phyloP scores from a whole-genome alignment of 2,888 invertebrate genomes.

The Pantelozetes paolii region DNA sequence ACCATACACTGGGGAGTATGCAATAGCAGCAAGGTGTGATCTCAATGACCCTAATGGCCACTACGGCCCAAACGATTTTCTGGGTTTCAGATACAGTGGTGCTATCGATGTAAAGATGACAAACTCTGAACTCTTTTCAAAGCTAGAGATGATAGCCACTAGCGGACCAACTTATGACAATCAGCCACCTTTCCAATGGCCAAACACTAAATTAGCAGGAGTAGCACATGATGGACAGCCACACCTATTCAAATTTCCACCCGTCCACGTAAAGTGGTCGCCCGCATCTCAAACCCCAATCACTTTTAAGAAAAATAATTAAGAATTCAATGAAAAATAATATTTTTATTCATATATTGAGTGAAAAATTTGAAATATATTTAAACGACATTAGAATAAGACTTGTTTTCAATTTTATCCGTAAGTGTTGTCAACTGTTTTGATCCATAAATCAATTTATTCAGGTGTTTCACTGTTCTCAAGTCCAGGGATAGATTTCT shows the following conservation, averaged over 20 bases:
- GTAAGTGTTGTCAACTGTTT: neutral
- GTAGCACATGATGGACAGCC: slow-evolving; percentile 67
- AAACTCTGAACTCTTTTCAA: slow-evolving; percentile 1
- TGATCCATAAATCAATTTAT: neutral
- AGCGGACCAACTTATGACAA: slow-evolving; percentile 41
- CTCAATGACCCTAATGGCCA: slow-evolving; percentile 42
- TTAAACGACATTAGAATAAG: neutral
- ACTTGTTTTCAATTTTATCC: neutral
- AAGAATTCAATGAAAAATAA: no score
- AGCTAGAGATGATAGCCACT: slow-evolving; percentile 40
- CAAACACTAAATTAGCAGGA: slow-evolving; percentile 4
- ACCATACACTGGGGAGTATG: slow-evolving; percentile 35
- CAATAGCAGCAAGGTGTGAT: slow-evolving; percentile 42
- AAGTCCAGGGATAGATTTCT: neutral
- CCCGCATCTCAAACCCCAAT: neutral
- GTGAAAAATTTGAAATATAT: no score
- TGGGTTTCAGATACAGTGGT: slow-evolving; percentile 33
- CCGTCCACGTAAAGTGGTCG: slow-evolving; percentile 53
- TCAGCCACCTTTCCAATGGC: slow-evolving; percentile 42
- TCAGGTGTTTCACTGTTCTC: neutral
- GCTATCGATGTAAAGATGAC: slow-evolving; percentile 44
- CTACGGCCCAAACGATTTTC: slow-evolving; percentile 23
- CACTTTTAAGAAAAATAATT: no score
- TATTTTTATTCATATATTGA: no score
- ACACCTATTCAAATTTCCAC: slow-evolving; percentile 67